Conservation (phyloP, 2,113 vertebrate species). For the Atherinomorus stipes region DNA sequence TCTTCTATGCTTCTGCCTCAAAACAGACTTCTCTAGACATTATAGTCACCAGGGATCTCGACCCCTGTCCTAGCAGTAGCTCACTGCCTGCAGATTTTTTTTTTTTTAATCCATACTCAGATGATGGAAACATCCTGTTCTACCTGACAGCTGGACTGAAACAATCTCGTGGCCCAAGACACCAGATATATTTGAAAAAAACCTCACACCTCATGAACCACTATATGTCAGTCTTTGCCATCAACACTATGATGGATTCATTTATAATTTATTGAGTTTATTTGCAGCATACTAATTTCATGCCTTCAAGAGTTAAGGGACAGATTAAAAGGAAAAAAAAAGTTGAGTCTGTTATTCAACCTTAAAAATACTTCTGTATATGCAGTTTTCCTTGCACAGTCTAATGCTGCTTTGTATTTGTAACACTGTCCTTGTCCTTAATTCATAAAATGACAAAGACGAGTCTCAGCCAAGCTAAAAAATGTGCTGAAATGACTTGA, state of each 20-base stretch:
- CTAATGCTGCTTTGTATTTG: neutral
- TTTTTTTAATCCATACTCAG: constrained; percentile 2
- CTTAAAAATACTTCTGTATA: neutral
- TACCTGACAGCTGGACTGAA: constrained; percentile 1
- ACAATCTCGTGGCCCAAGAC: constrained; percentile 5
- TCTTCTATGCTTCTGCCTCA: constrained; percentile 7
- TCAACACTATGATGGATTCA: neutral
- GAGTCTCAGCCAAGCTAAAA: neutral
- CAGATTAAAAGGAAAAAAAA: neutral
- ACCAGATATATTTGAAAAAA: neutral
- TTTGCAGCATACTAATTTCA: neutral
- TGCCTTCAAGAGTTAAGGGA: no score
- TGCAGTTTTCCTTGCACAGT: constrained; percentile 6
- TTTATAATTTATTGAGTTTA: neutral
- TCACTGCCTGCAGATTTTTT: neutral
- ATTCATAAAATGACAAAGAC: neutral
- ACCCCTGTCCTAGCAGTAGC: neutral
- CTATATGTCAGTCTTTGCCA: neutral
- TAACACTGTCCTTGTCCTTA: neutral
- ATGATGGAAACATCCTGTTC: constrained; percentile 23
- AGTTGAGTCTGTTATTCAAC: neutral
- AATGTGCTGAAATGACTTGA: neutral
- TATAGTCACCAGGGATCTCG: neutral
- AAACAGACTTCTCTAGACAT: constrained; percentile 7
- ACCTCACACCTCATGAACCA: neutral